Conservation (phyloP, 2,113 vertebrate species). For the Marcusenius ussheri region DNA sequence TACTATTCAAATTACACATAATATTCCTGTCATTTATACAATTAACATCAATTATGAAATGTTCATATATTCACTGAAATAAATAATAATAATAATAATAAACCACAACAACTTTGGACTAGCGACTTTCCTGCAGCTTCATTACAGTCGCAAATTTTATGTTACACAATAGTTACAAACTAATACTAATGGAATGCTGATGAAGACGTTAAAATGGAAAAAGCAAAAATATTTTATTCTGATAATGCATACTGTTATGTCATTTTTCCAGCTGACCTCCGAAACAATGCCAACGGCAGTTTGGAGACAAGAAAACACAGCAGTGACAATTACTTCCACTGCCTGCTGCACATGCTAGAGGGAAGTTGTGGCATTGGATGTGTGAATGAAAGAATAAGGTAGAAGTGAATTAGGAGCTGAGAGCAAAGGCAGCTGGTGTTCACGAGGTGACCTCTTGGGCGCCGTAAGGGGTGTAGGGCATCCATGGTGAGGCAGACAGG, state of each 20-base stretch:
- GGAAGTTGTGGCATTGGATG: not conserved
- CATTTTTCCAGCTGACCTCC: not conserved
- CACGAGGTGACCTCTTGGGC: conserved; percentile 36
- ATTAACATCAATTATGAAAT: not conserved
- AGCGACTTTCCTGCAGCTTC: not conserved
- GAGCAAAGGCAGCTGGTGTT: conserved; percentile 30
- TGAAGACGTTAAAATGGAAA: not conserved
- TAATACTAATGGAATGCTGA: not conserved
- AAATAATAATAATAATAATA: no score
- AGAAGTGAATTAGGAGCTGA: not conserved
- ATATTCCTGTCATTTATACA: not conserved
- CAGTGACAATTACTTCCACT: conserved; percentile 14
- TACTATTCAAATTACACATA: not conserved
- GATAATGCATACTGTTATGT: not conserved
- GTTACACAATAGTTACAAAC: not conserved
- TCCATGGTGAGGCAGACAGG: conserved; percentile 34
- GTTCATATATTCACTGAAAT: not conserved
- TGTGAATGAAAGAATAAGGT: not conserved
- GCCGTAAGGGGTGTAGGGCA: conserved; percentile 27
- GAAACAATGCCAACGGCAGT: not conserved
- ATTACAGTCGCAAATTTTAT: not conserved
- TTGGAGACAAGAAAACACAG: not conserved
- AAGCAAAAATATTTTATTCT: not conserved
- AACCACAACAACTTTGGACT: not conserved
- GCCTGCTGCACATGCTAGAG: not conserved